These are phyloP conservation scores for Hoplodrina blanda DNA, from an alignment of 2,888 invertebrate genomes.

Conservation along the genomic window DNA sequence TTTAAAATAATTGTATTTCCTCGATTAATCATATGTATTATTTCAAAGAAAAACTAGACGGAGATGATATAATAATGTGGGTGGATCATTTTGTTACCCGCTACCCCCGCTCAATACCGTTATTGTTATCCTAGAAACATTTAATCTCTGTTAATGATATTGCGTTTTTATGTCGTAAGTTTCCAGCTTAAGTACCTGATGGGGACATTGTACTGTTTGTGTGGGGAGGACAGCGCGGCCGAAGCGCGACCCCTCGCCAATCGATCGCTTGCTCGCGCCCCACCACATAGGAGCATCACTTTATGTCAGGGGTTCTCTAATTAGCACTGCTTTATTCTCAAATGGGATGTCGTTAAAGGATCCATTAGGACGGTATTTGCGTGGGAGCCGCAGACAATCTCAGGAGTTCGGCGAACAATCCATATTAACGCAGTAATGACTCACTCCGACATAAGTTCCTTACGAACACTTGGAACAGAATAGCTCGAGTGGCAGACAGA, in stretches of 20 bases:
- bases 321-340: slow-evolving; percentile 73
- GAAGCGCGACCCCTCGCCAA: slow-evolving; percentile 55
- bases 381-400: slow-evolving; percentile 61
- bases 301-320: slow-evolving; percentile 65
- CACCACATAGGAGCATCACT: slow-evolving; percentile 46
- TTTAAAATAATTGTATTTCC: neutral
- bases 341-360: slow-evolving; percentile 72
- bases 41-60: neutral
- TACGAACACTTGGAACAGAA: slow-evolving; percentile 27
- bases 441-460: slow-evolving; percentile 45
- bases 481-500: slow-evolving; percentile 30
- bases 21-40: neutral
- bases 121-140: slow-evolving; percentile 37
- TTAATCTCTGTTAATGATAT: slow-evolving; percentile 64
- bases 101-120: slow-evolving; percentile 20
- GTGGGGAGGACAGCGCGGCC: slow-evolving; percentile 44
- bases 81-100: slow-evolving; percentile 15
- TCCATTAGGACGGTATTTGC: slow-evolving; percentile 65
- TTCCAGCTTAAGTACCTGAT: slow-evolving; percentile 59
- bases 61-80: slow-evolving; percentile 2
- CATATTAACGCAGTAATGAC: slow-evolving; percentile 50
- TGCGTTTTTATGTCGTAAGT: slow-evolving; percentile 64
- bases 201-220: slow-evolving; percentile 55
- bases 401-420: slow-evolving; percentile 52
- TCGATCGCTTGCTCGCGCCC: slow-evolving; percentile 56